Conservation (phyloP, 2,113 vertebrate genomes). For the Myrmecobius fasciatus region DNA sequence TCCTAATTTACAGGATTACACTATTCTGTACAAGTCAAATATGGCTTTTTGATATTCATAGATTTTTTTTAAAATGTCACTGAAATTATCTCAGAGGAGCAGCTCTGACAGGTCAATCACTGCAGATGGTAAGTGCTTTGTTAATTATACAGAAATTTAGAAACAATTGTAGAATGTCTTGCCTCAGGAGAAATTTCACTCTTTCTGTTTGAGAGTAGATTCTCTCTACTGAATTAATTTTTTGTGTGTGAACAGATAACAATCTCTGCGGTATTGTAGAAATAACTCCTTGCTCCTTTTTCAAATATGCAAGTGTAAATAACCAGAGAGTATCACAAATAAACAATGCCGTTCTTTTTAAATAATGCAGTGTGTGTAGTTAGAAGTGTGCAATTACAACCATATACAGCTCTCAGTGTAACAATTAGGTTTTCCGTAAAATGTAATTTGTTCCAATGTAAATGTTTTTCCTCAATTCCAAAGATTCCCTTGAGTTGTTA, state of each 20-base stretch:
- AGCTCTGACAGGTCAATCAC: slow-evolving; percentile 87
- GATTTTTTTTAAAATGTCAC: slow-evolving; percentile 82
- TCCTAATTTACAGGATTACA: slow-evolving; percentile 80
- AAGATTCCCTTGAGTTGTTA: slow-evolving; percentile 86
- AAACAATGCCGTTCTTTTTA: slow-evolving; percentile 85
- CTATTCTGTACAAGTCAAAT: slow-evolving; percentile 81
- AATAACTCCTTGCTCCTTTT: slow-evolving; percentile 84
- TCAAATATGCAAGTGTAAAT: slow-evolving; percentile 88
- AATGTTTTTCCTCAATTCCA: slow-evolving; percentile 86
- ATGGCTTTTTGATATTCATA: slow-evolving; percentile 80
- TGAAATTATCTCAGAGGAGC: slow-evolving; percentile 87
- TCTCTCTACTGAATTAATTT: slow-evolving; percentile 84
- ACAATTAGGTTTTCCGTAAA: slow-evolving; percentile 87
- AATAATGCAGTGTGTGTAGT: slow-evolving; percentile 86
- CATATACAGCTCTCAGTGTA: slow-evolving; percentile 84
- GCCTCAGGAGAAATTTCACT: slow-evolving; percentile 86
- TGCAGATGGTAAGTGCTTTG: slow-evolving; percentile 87
- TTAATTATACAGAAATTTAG: slow-evolving; percentile 89
- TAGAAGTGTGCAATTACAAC: slow-evolving; percentile 85
- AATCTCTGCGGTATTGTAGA: slow-evolving; percentile 82
- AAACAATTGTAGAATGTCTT: slow-evolving; percentile 87
- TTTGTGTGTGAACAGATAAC: slow-evolving; percentile 84
- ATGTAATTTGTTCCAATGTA: slow-evolving; percentile 88
- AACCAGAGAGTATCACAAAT: slow-evolving; percentile 85
- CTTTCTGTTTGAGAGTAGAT: slow-evolving; percentile 81